These are phyloP conservation scores for Arnoldichthys spilopterus DNA, from an alignment of 2,797 vertebrate species.

Conservation along the genomic window DNA sequence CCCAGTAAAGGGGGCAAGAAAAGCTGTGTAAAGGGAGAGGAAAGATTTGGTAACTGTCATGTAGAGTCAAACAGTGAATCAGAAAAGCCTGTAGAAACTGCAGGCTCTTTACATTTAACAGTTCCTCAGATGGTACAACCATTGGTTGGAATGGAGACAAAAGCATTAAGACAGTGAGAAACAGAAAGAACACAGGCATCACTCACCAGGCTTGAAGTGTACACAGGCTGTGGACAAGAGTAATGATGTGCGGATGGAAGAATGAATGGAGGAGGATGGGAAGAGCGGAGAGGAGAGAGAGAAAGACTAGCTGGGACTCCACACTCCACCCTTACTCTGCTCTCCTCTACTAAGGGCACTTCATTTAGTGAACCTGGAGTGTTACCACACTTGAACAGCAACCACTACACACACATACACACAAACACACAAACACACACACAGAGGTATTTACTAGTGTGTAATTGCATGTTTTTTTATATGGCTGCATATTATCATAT, in stretches of 20 bases:
- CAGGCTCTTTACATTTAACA: too few relatives aligned
- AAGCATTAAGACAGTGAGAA: not conserved
- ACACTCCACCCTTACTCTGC: slow-evolving; percentile 67
- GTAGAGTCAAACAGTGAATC: too few relatives aligned
- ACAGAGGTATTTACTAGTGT: too few relatives aligned
- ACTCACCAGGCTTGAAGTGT: slow-evolving; percentile 49
- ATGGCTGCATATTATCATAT: too few relatives aligned
- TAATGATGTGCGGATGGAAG: slow-evolving; percentile 20
- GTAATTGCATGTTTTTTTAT: too few relatives aligned
- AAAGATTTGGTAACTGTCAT: too few relatives aligned
- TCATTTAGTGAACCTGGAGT: slow-evolving; percentile 64
- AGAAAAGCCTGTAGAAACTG: too few relatives aligned
- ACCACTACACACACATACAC: slow-evolving; percentile 57
- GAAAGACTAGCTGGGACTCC: slow-evolving; percentile 66
- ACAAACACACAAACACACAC: not conserved
- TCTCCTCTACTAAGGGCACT: slow-evolving; percentile 65
- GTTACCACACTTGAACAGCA: slow-evolving; percentile 69
- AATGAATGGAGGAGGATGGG: slow-evolving; percentile 25
- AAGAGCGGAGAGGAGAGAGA: slow-evolving; percentile 53
- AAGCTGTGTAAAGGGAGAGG: too few relatives aligned
- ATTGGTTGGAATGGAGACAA: too few relatives aligned
- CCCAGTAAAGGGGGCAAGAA: too few relatives aligned
- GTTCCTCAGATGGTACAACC: too few relatives aligned
- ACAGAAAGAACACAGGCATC: slow-evolving; percentile 42
- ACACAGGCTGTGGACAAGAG: slow-evolving; percentile 20